Conservation (phyloP, 1,140 invertebrate genomes). For the Cardiocondyla obscurior region DNA sequence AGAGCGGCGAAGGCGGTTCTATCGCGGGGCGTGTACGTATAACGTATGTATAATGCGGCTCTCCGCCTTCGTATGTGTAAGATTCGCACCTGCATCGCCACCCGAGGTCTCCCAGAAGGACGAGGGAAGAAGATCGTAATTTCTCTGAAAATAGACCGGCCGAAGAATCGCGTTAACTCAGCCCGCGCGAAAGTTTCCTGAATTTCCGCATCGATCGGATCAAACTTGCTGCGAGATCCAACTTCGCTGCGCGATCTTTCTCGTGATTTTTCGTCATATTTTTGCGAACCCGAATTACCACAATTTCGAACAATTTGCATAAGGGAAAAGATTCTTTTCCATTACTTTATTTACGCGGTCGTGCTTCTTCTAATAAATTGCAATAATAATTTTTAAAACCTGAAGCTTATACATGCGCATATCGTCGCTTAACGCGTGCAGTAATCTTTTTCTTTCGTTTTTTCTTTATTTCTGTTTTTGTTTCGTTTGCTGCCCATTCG, state of each 20-base stretch:
- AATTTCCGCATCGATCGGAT: slow-evolving; percentile 41
- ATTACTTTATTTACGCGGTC: neutral
- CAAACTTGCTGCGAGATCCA: slow-evolving; percentile 26
- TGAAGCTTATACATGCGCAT: no score
- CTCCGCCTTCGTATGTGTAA: neutral
- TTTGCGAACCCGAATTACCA: neutral
- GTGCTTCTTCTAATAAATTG: neutral
- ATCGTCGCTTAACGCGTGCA: neutral
- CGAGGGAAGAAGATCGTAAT: slow-evolving; percentile 15
- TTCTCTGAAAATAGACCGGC: slow-evolving; percentile 49
- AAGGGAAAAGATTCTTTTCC: neutral
- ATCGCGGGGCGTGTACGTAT: neutral
- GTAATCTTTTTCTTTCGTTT: no score
- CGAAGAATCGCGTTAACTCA: slow-evolving; percentile 38
- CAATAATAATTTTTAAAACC: neutral
- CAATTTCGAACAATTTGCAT: neutral
- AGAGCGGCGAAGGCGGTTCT: neutral
- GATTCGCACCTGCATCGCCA: slow-evolving; percentile 11
- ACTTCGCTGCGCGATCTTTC: neutral
- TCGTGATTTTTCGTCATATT: neutral
- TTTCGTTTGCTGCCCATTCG: neutral
- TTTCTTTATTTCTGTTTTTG: neutral
- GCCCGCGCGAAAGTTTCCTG: slow-evolving; percentile 23
- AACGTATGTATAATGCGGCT: neutral
- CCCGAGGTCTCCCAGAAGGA: slow-evolving; percentile 38